Evolutionary conservation across 2,888 invertebrate species (phyloP), one percentile per base, ranked within the genome.

Genomic region (Drosophila siamana): DNA sequence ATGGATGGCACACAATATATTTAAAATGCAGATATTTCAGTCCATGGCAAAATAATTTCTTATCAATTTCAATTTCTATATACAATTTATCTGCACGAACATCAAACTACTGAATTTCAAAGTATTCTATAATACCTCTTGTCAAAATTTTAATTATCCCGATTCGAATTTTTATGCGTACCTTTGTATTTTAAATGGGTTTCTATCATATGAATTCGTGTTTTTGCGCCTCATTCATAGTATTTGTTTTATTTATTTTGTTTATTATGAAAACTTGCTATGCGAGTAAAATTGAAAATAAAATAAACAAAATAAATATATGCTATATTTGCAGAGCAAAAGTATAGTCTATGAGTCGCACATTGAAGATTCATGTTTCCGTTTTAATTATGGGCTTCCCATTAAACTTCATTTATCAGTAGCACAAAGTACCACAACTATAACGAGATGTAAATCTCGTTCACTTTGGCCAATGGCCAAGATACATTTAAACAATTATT

Each of bases 381-480:
- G 15, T 33, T 22, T 38, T 22, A 9, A 40, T 38, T 11, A 9
- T 46, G 19, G 9, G n/a, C 15, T 33, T 28, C 19, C 24, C 38
- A 43, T 51, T 74, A 50, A 74, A 67, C 71, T 71, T 69, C 54
- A 68, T 33, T 40, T 24, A 67, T 70, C 41, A 44, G 47, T 33
- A 43, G 1, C 13, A 13, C 22, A 57, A 56, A 43, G n/a, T 55
- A 7, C 44, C 24, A 41, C 24, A 36, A 22, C 33, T 16, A 41
- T 6, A 24, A 8, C 5, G 13, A 26, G 36, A 38, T 56, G 33
- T 36, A 16, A 56, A 54, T 54, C 41, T 54, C 9, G 13, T 41
- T 54, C 28, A 19, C 28, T 19, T 41, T 71, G 71, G 69, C 74
- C 1, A 5, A 22, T 0, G 19, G 71, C 71, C 71, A 71, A 69